Percentiles rank a stretch among this genome's conserved stretches.
These are phyloP conservation scores for Germaria angustata DNA, from an alignment of 2,888 invertebrate genomes.

Conservation along the genomic window DNA sequence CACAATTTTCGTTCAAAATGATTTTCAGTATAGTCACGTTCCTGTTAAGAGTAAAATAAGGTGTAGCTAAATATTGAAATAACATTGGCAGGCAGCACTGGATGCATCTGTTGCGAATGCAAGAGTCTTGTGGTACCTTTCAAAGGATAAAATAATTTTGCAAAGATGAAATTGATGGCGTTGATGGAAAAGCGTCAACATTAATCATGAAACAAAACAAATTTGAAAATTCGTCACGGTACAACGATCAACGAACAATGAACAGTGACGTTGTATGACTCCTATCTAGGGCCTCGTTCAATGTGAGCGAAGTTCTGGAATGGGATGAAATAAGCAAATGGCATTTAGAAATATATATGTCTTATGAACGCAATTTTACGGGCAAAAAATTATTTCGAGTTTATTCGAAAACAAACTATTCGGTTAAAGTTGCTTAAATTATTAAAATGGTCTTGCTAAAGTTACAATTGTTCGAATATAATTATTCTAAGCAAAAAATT, in stretches of 20 bases:
- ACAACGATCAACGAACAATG: constrained; percentile 8
- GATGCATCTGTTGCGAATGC: neutral
- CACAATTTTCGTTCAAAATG: constrained; percentile 12
- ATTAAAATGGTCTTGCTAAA: no score
- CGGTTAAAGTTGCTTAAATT: no score
- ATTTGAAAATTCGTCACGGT: constrained; percentile 45
- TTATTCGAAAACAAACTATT: no score
- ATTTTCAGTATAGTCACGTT: constrained; percentile 65
- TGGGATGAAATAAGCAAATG: no score
- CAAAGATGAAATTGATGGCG: constrained; percentile 29
- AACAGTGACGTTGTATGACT: neutral
- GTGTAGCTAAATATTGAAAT: constrained; percentile 58
- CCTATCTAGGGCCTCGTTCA: neutral
- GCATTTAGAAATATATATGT: no score
- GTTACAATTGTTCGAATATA: no score
- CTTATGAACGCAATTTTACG: no score
- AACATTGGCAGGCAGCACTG: constrained; percentile 29
- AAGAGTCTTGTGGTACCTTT: neutral
- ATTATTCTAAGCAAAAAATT: no score
- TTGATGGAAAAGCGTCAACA: constrained; percentile 61
- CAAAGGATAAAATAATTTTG: constrained; percentile 47
- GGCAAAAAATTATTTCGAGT: no score
- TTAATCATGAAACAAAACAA: constrained; percentile 50
- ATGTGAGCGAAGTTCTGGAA: no score
- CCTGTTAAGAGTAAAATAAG: constrained; percentile 62